Evolutionary conservation across 2,888 invertebrate genomes (phyloP), one percentile per base, ranked within the genome.

Genomic region (Mesochorus sp.): DNA sequence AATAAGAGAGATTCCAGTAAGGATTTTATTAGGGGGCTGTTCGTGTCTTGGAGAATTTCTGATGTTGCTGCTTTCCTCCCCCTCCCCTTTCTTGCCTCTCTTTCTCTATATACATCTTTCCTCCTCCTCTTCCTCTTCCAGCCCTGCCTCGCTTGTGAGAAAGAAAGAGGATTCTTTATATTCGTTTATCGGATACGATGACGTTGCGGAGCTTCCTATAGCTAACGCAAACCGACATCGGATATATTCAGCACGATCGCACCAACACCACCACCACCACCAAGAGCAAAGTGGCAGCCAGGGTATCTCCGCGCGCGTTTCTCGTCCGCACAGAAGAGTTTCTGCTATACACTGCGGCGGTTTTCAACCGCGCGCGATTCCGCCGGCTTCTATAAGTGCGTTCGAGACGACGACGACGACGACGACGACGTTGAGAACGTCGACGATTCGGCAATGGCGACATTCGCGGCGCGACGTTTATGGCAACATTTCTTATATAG

Each of bases 381-480:
- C 42, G 39, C 12, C 51, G 49, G 64, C 51, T 76, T 76, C 71
- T 71, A n/a, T n/a, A 76, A 76, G 71, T 71, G 66, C 68, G 64
- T 59, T 68, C n/a, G 62, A 76, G 44, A 57, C 74, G 77, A 78
- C 77, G 67, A 53, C 68, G 55, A 55, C 76, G 55, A 72, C 76
- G 72, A 66, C 81, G 81, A 82, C 80, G 80, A 80, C 80, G 77
- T 42, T 76, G 79, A 42, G 51, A 47, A 55, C 74, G n/a, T n/a
- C n/a, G 80, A 73, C 78, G 74, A 74, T 76, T 79, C 80, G 67
- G 71, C 77, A 73, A 81, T 81, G 76, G 74, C 79, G 76, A 86
- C 83, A 80, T 84, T 86, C 82, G 83, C 81, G 83, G 81, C 80
- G 79, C 82, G 86, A 85, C 85, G 81, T 86, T 86, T 86, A 86